phyloP scores from a whole-genome alignment of 2,113 vertebrate species.

The Merops nubicus region DNA sequence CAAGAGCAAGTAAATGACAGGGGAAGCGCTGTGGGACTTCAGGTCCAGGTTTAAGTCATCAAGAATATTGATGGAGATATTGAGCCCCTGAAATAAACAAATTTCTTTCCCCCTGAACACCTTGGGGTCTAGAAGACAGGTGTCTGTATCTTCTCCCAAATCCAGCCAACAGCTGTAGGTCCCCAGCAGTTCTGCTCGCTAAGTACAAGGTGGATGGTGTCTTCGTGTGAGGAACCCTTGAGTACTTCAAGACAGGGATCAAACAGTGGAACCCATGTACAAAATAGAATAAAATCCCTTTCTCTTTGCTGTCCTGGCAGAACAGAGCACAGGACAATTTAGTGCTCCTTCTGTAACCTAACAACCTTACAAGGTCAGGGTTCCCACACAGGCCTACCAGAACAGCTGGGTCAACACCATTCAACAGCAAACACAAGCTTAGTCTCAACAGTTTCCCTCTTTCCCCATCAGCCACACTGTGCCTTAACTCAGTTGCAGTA shows the following conservation, averaged over 20 bases:
- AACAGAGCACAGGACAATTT: neutral
- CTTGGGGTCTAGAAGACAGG: neutral
- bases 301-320: neutral
- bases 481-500: neutral
- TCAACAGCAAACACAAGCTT: neutral
- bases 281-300: neutral
- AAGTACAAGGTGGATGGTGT: neutral
- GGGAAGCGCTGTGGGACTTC: neutral
- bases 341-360: neutral
- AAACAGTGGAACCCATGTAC: neutral
- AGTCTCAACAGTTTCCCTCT: neutral
- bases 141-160: neutral
- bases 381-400: neutral
- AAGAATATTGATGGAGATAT: neutral
- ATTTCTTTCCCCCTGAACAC: neutral
- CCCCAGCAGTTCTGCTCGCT: neutral
- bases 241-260: neutral
- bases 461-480: accelerated
- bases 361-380: neutral
- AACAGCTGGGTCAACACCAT: neutral
- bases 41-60: neutral
- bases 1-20: neutral
- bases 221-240: neutral
- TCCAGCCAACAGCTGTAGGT: neutral
- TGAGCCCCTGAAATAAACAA: neutral